phyloP scores from a whole-genome alignment of 2,113 vertebrate genomes.

The Tragelaphus strepsiceros region DNA sequence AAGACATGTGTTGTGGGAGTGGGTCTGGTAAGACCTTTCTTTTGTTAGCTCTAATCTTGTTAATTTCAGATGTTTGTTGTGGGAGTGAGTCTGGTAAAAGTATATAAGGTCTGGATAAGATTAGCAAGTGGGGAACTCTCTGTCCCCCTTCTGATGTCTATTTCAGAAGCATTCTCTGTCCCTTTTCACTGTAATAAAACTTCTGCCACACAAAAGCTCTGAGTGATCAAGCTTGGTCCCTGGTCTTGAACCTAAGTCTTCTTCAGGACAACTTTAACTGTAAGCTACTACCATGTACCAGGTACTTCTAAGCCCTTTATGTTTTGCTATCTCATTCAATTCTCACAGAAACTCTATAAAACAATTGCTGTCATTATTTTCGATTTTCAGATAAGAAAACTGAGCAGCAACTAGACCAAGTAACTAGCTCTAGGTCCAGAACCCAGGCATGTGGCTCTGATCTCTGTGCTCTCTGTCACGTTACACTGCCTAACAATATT shows the following conservation, averaged over 20 bases:
- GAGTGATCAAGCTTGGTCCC: background rate
- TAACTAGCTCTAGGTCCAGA: background rate
- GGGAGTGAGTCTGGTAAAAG: background rate
- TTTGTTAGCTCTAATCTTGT: background rate
- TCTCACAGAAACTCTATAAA: background rate
- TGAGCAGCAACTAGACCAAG: background rate
- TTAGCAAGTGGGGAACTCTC: background rate
- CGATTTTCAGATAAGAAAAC: background rate
- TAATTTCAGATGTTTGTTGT: background rate
- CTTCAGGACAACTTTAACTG: background rate
- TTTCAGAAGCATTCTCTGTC: background rate
- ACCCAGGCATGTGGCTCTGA: background rate
- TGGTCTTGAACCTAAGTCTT: background rate
- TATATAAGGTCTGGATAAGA: background rate
- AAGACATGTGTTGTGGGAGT: background rate
- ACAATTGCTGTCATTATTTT: background rate
- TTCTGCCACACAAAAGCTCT: background rate
- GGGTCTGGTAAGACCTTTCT: background rate
- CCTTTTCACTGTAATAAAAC: background rate
- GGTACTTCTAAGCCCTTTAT: background rate
- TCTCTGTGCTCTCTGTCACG: background rate
- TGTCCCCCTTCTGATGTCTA: background rate
- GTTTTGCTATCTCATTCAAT: background rate
- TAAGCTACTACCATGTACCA: background rate
- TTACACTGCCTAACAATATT: background rate